phyloP scores from a whole-genome alignment of 1,140 invertebrate genomes.

The Apis dorsata region DNA sequence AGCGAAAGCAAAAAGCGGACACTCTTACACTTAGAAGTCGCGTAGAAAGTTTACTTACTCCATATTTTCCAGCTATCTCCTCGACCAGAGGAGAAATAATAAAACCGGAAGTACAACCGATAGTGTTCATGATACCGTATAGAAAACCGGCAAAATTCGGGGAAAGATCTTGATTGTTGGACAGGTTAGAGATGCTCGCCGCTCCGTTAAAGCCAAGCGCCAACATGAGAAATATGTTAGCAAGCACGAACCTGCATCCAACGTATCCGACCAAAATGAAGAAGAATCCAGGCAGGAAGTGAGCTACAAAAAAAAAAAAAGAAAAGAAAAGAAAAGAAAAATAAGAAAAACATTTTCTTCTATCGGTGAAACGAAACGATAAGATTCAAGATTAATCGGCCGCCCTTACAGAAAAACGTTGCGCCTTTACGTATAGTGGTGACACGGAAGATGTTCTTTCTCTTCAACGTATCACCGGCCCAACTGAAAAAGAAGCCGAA shows the following conservation, averaged over 20 bases:
- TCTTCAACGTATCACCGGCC: conserved; percentile 82
- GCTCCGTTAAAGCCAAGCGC: conserved; percentile 91
- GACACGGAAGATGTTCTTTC: conserved; percentile 79
- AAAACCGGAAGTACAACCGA: conserved; percentile 84
- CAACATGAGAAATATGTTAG: conserved; percentile 84
- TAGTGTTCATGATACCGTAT: conserved; percentile 87
- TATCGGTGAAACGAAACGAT: not conserved
- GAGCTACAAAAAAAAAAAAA: conserved; percentile 79
- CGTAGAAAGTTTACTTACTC: conserved; percentile 57
- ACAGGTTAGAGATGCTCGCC: conserved; percentile 88
- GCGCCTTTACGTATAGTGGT: conserved; percentile 85
- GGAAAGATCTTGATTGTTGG: conserved; percentile 91
- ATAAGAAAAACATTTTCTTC: not conserved
- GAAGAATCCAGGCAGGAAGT: conserved; percentile 85
- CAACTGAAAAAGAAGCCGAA: conserved; percentile 85
- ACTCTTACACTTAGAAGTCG: too few relatives aligned
- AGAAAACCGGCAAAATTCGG: conserved; percentile 88
- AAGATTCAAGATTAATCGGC: not conserved
- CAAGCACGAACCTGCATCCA: conserved; percentile 83
- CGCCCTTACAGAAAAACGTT: conserved; percentile 83
- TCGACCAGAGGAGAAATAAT: conserved; percentile 81
- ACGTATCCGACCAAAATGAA: conserved; percentile 84
- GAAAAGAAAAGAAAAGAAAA: conserved; percentile 8
- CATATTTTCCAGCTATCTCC: conserved; percentile 68
- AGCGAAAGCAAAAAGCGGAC: not conserved